Evolutionary conservation across 2,888 invertebrate genomes (phyloP).

Genomic region (Drosophila dives): DNA sequence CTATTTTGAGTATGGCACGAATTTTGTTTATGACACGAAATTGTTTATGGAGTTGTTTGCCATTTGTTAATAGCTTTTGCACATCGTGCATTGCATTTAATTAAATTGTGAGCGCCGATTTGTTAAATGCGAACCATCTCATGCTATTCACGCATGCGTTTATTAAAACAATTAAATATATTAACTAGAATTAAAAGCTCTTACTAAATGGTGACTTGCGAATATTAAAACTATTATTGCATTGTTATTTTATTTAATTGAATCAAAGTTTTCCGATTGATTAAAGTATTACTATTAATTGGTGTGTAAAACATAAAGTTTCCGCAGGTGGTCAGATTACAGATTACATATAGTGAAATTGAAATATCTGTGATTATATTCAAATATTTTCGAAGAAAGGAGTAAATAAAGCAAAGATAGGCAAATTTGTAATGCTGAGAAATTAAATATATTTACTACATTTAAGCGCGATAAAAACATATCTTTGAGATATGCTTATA

Average conservation of each 20-base stretch:
- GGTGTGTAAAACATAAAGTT: background rate
- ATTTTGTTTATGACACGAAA: conserved; percentile 80
- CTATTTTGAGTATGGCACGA: conserved; percentile 64
- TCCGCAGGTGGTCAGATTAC: background rate
- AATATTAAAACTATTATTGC: background rate
- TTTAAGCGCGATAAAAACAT: background rate
- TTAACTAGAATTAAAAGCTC: conserved; percentile 1
- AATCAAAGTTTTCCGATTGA: background rate
- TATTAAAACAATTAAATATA: conserved; percentile 7
- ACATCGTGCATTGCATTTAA: conserved; percentile 75
- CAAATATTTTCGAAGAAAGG: background rate
- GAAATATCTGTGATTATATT: background rate
- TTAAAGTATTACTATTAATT: background rate
- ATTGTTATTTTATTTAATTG: background rate
- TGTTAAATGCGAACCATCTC: conserved; percentile 27
- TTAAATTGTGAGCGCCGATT: conserved; percentile 59
- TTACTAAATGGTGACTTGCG: background rate
- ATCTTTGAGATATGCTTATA: background rate
- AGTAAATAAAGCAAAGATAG: background rate
- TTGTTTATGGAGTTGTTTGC: conserved; percentile 73
- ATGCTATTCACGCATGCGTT: conserved; percentile 22
- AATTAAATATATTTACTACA: background rate
- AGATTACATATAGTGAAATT: background rate
- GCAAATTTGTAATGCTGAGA: background rate
- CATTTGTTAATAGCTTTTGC: conserved; percentile 69